Conservation (phyloP, 2,797 vertebrate species). For the Percopsis omiscomaycus region DNA sequence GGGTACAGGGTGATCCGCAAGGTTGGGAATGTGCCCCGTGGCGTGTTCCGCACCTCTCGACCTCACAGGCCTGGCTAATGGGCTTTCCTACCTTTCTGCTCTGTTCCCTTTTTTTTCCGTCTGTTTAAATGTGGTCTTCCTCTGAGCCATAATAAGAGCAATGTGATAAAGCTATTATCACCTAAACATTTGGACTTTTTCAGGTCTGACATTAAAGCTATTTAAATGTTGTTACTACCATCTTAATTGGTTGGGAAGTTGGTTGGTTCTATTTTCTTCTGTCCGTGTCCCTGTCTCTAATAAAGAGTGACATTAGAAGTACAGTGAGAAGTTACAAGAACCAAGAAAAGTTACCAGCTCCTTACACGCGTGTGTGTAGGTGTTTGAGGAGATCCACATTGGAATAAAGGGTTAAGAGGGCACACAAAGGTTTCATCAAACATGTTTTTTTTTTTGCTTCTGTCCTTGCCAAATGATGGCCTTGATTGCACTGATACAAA, state of each 20-base stretch:
- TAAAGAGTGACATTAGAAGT: no score
- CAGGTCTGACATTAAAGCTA: no score
- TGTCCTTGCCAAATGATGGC: background rate
- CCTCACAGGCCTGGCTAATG: slow-evolving; percentile 30
- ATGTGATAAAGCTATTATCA: no score
- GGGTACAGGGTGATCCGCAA: slow-evolving; percentile 32
- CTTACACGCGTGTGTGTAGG: no score
- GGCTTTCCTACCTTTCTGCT: slow-evolving; percentile 10
- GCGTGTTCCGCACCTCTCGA: slow-evolving; percentile 56
- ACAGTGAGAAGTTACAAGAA: no score
- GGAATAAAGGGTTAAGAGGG: background rate
- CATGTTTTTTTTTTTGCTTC: background rate
- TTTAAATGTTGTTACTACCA: no score
- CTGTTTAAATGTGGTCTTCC: background rate
- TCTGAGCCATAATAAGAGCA: no score
- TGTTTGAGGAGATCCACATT: no score
- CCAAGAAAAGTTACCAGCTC: background rate
- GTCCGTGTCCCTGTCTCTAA: no score
- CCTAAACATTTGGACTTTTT: no score
- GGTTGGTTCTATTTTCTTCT: no score
- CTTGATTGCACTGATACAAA: slow-evolving; percentile 3
- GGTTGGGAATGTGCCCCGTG: slow-evolving; percentile 57
- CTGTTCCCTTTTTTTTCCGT: background rate
- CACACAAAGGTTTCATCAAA: background rate
- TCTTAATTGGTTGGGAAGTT: no score